Conservation (phyloP, 1,140 invertebrate species). For the Phenacoccus solenopsis region DNA sequence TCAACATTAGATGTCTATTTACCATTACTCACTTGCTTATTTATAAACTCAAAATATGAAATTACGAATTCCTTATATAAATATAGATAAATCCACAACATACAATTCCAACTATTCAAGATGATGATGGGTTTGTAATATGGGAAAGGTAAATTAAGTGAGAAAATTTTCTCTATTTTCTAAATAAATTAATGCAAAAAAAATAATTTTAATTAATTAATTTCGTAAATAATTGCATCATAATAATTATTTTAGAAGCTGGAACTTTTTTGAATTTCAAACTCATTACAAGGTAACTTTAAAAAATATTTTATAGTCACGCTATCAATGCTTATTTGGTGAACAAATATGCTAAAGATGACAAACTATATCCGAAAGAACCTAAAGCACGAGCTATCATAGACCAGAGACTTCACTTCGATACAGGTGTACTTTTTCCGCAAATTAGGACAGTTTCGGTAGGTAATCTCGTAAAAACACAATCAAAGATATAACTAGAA, state of each 20-base stretch:
- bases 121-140: constrained; percentile 50
- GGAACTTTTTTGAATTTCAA: background rate
- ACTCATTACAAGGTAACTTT: background rate
- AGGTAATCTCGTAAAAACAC: too few species aligned
- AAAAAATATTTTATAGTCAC: constrained; percentile 34
- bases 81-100: constrained; percentile 26
- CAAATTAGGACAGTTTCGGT: background rate
- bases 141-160: constrained; percentile 39
- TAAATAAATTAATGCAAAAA: too few species aligned
- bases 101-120: constrained; percentile 46
- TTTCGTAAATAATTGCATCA: background rate
- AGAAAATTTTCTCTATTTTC: too few species aligned
- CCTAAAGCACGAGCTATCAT: constrained; percentile 39
- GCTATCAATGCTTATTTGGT: constrained; percentile 45
- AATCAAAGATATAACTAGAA: too few species aligned
- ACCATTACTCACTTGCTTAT: too few species aligned
- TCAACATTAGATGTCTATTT: too few species aligned
- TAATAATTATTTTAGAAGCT: background rate
- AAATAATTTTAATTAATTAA: too few species aligned
- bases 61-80: too few species aligned
- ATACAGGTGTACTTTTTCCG: constrained; percentile 33
- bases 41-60: too few species aligned
- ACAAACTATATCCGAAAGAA: constrained; percentile 41
- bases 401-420: constrained; percentile 42
- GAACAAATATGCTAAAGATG: constrained; percentile 39